Evolutionary conservation across 2,888 invertebrate genomes (phyloP).

Genomic region (Epicampocera succincta): DNA sequence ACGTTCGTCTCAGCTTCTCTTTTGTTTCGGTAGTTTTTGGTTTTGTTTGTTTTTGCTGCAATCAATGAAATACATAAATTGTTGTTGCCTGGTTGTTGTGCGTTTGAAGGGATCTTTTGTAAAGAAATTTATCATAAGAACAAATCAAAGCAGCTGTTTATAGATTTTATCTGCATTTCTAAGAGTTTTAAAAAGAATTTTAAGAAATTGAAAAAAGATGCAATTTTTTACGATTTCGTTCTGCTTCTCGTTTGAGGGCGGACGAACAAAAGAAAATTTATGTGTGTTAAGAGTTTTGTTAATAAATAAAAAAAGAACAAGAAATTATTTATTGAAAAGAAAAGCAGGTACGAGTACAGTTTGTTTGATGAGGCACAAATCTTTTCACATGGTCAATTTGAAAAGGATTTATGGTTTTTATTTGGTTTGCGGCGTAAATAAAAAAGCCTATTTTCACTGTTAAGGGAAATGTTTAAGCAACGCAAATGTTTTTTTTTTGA

Average conservation of each 20-base stretch:
- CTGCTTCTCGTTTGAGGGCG: slow-evolving; percentile 8
- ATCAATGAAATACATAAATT: slow-evolving; percentile 1
- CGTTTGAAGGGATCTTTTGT: slow-evolving; percentile 47
- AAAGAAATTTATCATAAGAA: slow-evolving; percentile 55
- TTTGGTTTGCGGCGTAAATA: no score
- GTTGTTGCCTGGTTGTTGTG: neutral
- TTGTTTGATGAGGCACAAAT: neutral
- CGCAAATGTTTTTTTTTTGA: no score
- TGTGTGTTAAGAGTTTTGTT: slow-evolving; percentile 18
- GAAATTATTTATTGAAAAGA: neutral
- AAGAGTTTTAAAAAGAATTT: slow-evolving; percentile 45
- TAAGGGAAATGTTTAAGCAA: no score
- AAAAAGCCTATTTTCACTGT: no score
- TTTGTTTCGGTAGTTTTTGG: slow-evolving; percentile 20
- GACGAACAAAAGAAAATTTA: slow-evolving; percentile 30
- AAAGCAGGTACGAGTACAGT: slow-evolving; percentile 43
- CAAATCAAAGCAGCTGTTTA: slow-evolving; percentile 59
- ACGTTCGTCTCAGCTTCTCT: neutral
- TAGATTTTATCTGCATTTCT: slow-evolving; percentile 48
- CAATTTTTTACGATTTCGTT: slow-evolving; percentile 56
- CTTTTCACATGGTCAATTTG: slow-evolving; percentile 36
- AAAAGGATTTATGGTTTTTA: slow-evolving; percentile 20
- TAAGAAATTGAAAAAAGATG: slow-evolving; percentile 36
- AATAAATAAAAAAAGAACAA: neutral
- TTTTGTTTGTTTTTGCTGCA: slow-evolving; percentile 12